phyloP scores from a whole-genome alignment of 2,888 invertebrate genomes.

The Neoitamus cyanurus region DNA sequence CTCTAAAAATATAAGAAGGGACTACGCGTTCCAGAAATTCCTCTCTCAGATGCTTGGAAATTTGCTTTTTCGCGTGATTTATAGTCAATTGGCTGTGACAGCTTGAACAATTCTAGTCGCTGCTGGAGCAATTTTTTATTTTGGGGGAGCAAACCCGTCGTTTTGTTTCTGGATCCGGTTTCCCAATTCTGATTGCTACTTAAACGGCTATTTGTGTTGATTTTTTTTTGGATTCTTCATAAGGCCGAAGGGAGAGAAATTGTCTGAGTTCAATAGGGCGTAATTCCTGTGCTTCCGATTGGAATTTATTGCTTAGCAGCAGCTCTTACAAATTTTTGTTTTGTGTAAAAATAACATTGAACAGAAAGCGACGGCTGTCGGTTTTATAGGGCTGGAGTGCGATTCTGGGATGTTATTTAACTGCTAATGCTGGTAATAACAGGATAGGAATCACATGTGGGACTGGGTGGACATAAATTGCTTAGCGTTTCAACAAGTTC shows the following conservation, averaged over 20 bases:
- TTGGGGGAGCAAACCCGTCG: not conserved
- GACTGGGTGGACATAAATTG: not conserved
- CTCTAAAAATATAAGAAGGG: not conserved
- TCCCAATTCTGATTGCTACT: not conserved
- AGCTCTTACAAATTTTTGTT: not conserved
- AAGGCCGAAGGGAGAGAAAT: not conserved
- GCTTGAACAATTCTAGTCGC: not conserved
- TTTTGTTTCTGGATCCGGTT: not conserved
- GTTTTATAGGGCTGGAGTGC: not conserved
- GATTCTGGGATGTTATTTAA: not conserved
- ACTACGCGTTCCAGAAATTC: not conserved
- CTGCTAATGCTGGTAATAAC: not conserved
- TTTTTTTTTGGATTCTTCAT: not conserved
- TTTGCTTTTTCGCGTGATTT: not conserved
- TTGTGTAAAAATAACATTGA: not conserved
- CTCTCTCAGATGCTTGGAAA: not conserved
- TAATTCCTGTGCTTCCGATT: not conserved
- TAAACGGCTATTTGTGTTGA: conserved; percentile 8
- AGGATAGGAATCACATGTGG: not conserved
- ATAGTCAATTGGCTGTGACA: not conserved
- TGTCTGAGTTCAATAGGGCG: conserved; percentile 1
- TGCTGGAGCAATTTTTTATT: not conserved
- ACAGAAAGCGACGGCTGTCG: not conserved
- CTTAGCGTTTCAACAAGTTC: not conserved
- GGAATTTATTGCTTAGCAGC: not conserved